phyloP scores from a whole-genome alignment of 1,140 invertebrate genomes.

The Drosophila ogumai region DNA sequence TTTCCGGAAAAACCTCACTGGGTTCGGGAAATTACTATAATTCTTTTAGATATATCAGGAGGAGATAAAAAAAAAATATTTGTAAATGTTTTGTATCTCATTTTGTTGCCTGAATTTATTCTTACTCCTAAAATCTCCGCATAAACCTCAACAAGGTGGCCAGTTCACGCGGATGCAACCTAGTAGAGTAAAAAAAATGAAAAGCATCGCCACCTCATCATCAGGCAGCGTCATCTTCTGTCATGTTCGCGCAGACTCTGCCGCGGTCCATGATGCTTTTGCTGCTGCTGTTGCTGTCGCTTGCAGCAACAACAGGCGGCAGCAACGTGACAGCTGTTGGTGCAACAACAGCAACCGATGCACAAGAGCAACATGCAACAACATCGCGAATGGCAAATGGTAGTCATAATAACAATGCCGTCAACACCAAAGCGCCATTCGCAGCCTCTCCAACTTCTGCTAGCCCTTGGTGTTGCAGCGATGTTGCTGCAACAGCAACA shows the following conservation, averaged over 20 bases:
- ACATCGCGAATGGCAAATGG: conserved; percentile 50
- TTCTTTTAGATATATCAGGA: no score
- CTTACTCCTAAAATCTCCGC: neutral
- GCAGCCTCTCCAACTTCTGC: conserved; percentile 49
- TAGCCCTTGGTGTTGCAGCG: conserved; percentile 20
- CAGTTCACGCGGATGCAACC: conserved; percentile 8
- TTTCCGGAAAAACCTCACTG: no score
- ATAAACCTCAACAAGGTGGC: conserved; percentile 15
- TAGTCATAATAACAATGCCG: conserved; percentile 63
- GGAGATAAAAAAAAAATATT: neutral
- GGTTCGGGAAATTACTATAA: no score
- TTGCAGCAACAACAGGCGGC: conserved; percentile 26
- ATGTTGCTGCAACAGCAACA: conserved; percentile 22
- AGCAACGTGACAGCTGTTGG: conserved; percentile 51
- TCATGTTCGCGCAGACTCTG: conserved; percentile 58
- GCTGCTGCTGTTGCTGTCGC: conserved; percentile 33
- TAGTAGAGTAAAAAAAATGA: conserved; percentile 27
- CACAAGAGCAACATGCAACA: conserved; percentile 51
- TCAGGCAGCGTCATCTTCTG: conserved; percentile 49
- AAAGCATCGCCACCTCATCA: conserved; percentile 48
- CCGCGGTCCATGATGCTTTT: conserved; percentile 44
- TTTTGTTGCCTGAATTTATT: no score
- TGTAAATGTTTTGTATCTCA: neutral
- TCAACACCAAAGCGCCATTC: conserved; percentile 58
- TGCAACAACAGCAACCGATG: conserved; percentile 47